Evolutionary conservation across 2,797 vertebrate species (phyloP), one percentile per base, ranked within the genome.

Genomic region (Pseudochirops corinnae): DNA sequence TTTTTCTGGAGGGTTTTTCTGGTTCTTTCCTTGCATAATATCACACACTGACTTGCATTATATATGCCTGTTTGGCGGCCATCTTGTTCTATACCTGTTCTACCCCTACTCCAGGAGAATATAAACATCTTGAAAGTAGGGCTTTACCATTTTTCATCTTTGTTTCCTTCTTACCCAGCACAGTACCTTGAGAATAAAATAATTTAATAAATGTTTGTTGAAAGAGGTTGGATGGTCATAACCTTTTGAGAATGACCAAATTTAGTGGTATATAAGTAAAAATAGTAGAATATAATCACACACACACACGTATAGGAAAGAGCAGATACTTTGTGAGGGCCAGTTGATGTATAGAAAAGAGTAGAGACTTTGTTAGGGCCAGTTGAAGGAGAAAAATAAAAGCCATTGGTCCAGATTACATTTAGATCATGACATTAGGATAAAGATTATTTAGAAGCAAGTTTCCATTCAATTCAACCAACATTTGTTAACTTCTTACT

Each of bases 401-500:
- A 87, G 46, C 67, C n/a, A 4, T 14, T 53, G 56, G 67, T 92
- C 46, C 14, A 4, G 90, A 90, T 55, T 12, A 28, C 56, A 82
- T n/a, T n/a, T 50, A 3, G 0, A 1, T 13, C n/a, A 7, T 0
- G 4, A 52, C 50, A 0, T 31, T 50, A 52, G 87, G 33, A n/a
- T 5, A 4, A 29, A 57, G 0, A 7, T 4, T 10, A 56, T 9
- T 50, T 12, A 4, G 53, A 18, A 29, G 39, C 11, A 28, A 50
- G 10, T 46, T 82, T 26, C 74, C 9, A 26, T 50, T 87, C 21
- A 87, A 82, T 82, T 39, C 18, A 26, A 11, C 39, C 26, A 87
- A 87, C 24, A 50, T 87, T 87, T 87, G 24, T 50, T 87, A 26
- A 46, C 10, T 87, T 87, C 24, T 39, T 87, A 50, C 3, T 24